phyloP scores from a whole-genome alignment of 2,797 vertebrate species.

The Tachyglossus aculeatus region DNA sequence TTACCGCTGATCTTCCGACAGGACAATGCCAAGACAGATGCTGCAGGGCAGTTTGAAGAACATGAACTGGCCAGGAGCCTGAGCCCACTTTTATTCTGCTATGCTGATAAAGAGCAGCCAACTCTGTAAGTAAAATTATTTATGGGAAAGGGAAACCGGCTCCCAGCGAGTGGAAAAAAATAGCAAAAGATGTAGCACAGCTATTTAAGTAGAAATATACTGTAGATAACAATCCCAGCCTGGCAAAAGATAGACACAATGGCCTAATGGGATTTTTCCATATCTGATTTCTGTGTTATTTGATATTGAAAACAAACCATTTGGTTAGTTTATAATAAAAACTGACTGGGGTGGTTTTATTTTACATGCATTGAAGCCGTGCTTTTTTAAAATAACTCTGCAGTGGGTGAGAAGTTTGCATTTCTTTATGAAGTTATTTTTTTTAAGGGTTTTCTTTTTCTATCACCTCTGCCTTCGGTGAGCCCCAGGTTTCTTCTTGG shows the following conservation, averaged over 20 bases:
- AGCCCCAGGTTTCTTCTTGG: too few relatives aligned
- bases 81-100: slow-evolving; percentile 94
- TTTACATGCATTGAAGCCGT: slow-evolving; percentile 31
- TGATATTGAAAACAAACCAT: slow-evolving; percentile 35
- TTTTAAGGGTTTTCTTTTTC: not conserved
- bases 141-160: slow-evolving; percentile 10
- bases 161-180: slow-evolving; percentile 1
- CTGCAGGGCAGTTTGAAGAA: slow-evolving; percentile 95
- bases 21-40: slow-evolving; percentile 91
- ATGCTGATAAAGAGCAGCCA: slow-evolving; percentile 96
- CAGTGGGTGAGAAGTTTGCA: not conserved
- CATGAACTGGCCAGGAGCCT: slow-evolving; percentile 95
- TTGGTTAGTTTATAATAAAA: slow-evolving; percentile 39
- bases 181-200: slow-evolving; percentile 7
- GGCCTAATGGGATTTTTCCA: slow-evolving; percentile 25
- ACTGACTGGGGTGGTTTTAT: slow-evolving; percentile 21
- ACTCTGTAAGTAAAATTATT: slow-evolving; percentile 82
- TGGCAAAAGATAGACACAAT: slow-evolving; percentile 13
- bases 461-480: not conserved
- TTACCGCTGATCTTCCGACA: slow-evolving; percentile 96
- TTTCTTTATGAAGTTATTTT: not conserved
- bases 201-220: not conserved
- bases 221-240: slow-evolving; percentile 8
- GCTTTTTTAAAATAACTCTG: slow-evolving; percentile 29
- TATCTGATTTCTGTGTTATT: slow-evolving; percentile 43